Conservation (phyloP, 2,888 invertebrate genomes). For the Erebia epiphron region DNA sequence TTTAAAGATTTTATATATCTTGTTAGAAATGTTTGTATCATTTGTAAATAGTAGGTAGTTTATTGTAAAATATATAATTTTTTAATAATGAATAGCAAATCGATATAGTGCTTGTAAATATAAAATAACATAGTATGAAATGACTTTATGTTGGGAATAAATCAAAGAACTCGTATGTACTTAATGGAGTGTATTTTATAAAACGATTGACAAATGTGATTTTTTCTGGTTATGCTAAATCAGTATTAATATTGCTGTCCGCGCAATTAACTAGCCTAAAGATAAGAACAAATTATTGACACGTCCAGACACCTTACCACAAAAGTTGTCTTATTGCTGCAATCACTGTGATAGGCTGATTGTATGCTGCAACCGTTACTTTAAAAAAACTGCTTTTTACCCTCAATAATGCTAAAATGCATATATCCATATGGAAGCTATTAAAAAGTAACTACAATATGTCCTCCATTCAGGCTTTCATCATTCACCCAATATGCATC, state of each 20-base stretch:
- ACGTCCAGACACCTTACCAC: not conserved
- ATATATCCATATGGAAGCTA: too few relatives aligned
- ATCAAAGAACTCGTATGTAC: constrained; percentile 37
- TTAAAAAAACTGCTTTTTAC: too few relatives aligned
- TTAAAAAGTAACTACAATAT: too few relatives aligned
- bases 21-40: constrained; percentile 57
- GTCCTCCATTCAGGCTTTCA: too few relatives aligned
- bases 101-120: constrained; percentile 50
- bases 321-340: not conserved
- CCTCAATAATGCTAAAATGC: too few relatives aligned
- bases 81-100: constrained; percentile 14
- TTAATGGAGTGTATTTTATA: constrained; percentile 32
- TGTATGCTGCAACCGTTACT: too few relatives aligned
- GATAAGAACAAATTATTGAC: constrained; percentile 20
- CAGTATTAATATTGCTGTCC: constrained; percentile 40
- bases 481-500: too few relatives aligned
- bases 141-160: constrained; percentile 44
- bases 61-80: constrained; percentile 26
- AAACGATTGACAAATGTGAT: constrained; percentile 19
- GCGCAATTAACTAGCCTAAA: constrained; percentile 28
- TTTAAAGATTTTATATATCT: constrained; percentile 61
- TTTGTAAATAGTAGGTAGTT: constrained; percentile 47
- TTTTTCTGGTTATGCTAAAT: constrained; percentile 34
- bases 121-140: constrained; percentile 27
- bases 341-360: too few relatives aligned